Conservation (phyloP, 2,888 invertebrate species). For the Microplitis manilae region DNA sequence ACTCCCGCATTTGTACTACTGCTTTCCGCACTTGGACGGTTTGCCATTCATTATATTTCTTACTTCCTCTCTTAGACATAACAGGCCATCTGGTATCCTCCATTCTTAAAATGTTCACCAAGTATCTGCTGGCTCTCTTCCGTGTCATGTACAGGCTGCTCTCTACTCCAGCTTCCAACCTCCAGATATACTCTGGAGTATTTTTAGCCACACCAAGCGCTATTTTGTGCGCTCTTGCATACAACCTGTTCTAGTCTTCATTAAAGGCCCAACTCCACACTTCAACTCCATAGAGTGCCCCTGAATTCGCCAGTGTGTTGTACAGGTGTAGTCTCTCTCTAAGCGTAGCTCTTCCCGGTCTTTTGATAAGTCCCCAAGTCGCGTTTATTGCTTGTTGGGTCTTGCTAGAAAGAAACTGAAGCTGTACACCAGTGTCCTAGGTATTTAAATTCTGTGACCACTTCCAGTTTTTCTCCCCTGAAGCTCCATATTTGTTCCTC, state of each 20-base stretch:
- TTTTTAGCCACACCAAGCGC: not conserved
- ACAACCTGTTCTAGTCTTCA: no score
- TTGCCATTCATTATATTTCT: not conserved
- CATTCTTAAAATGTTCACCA: not conserved
- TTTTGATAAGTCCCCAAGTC: no score
- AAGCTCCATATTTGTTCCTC: no score
- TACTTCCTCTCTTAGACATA: not conserved
- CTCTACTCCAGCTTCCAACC: not conserved
- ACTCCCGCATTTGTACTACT: not conserved
- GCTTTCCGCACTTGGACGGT: not conserved
- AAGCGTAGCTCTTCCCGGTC: no score
- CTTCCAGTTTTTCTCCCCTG: not conserved
- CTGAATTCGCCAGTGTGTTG: no score
- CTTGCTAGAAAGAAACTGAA: no score
- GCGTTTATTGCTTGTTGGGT: no score
- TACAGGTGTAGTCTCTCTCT: no score
- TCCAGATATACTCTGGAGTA: conserved; percentile 16
- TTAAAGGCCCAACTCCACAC: no score
- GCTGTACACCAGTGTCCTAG: no score
- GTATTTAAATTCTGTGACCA: not conserved
- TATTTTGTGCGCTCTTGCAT: no score
- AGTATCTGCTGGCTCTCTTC: not conserved
- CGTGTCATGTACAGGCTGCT: not conserved
- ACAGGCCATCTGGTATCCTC: not conserved
- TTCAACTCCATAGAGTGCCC: no score